Evolutionary conservation across 2,888 invertebrate species (phyloP), one percentile per base, ranked within the genome.

Genomic region (Eupithecia vulgata): DNA sequence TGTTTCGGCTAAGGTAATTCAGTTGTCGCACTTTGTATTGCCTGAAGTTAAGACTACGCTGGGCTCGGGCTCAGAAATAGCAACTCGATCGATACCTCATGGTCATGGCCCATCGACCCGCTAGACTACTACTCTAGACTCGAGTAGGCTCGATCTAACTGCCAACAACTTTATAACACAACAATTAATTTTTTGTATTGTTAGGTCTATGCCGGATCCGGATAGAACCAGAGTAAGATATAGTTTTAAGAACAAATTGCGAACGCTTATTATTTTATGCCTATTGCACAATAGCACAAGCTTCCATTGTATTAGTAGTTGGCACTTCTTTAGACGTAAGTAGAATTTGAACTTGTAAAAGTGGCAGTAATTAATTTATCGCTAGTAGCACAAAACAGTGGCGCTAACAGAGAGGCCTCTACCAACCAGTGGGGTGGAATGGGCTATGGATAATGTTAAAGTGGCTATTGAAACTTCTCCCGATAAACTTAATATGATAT

Each of bases 151-250:
- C 30, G 34, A 34, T 67, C n/a, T 17, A n/a, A n/a, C 35, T 37
- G 57, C 35, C 52, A 35, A 34, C 52, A 37, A 35, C 17, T 52
- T n/a, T 37, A 21, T 21, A 67, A 52, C 0, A 34, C 21, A 17
- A 42, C 57, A 25, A 70, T 40, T n/a, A n/a, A n/a, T 35, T 71
- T 0, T 67, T 34, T 74, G 40, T 74, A 67, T 69, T 65, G 65
- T 45, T 74, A 74, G 74, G 74, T 74, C 74, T 74, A 74, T 74
- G 74, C 71, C 71, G 74, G 74, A 74, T 69, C 74, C 74, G 17
- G 74, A 74, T 62, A 69, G 69, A 66, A 42, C 30, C 48, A 73
- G 68, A 71, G 74, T 74, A 74, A 74, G 74, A 71, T 52, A 74
- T 74, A 70, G n/a, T 40, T 30, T 62, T 72, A 68, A 65, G 21